Conservation (phyloP, 2,888 invertebrate species). For the Limulus polyphemus region DNA sequence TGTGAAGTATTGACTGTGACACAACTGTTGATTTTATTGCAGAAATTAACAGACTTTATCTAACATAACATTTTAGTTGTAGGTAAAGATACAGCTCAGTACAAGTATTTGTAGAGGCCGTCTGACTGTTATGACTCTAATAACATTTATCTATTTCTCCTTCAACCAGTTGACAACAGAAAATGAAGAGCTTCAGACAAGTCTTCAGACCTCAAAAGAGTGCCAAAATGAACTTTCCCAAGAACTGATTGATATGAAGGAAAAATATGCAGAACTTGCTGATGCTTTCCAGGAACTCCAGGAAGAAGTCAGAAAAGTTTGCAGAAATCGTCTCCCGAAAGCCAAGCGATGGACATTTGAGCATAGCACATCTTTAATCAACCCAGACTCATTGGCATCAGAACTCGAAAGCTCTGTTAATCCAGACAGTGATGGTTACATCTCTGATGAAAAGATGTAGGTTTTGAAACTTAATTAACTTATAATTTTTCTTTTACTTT, state of each 20-base stretch:
- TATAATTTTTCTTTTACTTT: no score
- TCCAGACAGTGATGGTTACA: conserved; percentile 20
- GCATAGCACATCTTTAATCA: conserved; percentile 34
- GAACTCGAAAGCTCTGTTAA: conserved; percentile 57
- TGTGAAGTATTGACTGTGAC: no score
- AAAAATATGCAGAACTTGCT: conserved; percentile 34
- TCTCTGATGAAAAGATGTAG: conserved; percentile 19
- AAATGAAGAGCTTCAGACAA: conserved; percentile 70
- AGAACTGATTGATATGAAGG: conserved; percentile 80
- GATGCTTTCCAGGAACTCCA: conserved; percentile 27
- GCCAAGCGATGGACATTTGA: conserved; percentile 31
- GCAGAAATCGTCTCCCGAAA: conserved; percentile 47
- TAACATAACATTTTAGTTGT: no score
- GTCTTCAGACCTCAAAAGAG: conserved; percentile 74
- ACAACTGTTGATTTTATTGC: no score
- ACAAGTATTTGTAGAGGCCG: no score
- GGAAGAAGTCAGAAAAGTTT: conserved; percentile 23
- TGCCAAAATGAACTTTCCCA: conserved; percentile 81
- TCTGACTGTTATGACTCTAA: no score
- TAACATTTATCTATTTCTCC: no score
- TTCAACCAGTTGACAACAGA: conserved; percentile 52
- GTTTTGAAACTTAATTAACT: conserved; percentile 2
- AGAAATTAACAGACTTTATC: no score
- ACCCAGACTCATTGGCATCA: conserved; percentile 71
- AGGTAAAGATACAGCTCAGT: no score